A percentile compares a stretch with the other conserved stretches of the same genome.
Evolutionary conservation across 2,113 vertebrate species (phyloP).

Genomic region (Typhlomys cinereus): DNA sequence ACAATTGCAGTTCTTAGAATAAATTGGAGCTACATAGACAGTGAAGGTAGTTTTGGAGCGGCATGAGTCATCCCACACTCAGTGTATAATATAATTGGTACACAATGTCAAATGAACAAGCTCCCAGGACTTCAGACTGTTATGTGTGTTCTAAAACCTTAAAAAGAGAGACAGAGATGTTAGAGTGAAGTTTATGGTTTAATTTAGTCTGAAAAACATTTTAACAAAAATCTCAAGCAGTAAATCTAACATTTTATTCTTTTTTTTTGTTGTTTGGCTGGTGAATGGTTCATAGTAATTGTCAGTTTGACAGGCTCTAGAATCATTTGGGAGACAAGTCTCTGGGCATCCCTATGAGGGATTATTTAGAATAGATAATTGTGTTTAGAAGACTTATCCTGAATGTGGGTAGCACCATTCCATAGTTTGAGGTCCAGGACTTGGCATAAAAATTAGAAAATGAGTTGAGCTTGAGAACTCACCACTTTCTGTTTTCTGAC

Average conservation of each 20-base stretch:
- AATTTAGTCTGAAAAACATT: not conserved
- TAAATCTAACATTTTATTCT: not conserved
- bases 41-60: not conserved
- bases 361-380: too few relatives aligned
- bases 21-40: conserved; percentile 9
- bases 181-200: too few relatives aligned
- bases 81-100: not conserved
- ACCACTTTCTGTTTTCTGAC: too few relatives aligned
- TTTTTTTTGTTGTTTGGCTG: not conserved
- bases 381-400: too few relatives aligned
- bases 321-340: too few relatives aligned
- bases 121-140: not conserved
- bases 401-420: too few relatives aligned
- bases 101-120: not conserved
- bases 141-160: not conserved
- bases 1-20: not conserved
- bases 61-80: not conserved
- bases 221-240: not conserved
- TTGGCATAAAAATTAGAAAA: too few relatives aligned
- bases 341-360: too few relatives aligned
- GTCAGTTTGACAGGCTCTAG: too few relatives aligned
- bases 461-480: too few relatives aligned
- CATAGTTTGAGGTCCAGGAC: too few relatives aligned
- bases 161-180: not conserved
- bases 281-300: too few relatives aligned